Evolutionary conservation across 1,140 invertebrate species (phyloP).

Genomic region (Chlorops oryzae): DNA sequence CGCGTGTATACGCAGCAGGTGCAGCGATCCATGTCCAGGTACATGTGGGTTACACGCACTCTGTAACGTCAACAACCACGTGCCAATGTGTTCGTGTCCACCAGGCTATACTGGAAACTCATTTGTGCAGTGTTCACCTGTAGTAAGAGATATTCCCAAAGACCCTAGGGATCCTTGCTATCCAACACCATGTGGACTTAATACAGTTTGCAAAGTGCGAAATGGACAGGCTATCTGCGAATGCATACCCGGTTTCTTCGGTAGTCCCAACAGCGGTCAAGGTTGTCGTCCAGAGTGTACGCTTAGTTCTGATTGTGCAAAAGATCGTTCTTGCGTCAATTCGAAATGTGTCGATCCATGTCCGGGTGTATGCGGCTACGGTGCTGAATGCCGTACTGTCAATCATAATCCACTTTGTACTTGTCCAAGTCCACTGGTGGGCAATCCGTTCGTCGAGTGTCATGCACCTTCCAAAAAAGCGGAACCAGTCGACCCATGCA

Average conservation of each 20-base stretch:
- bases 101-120: conserved; percentile 65
- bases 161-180: conserved; percentile 57
- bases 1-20: conserved; percentile 56
- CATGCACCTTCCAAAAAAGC: conserved; percentile 27
- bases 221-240: conserved; percentile 58
- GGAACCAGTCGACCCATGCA: conserved; percentile 62
- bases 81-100: conserved; percentile 60
- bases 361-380: conserved; percentile 59
- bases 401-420: conserved; percentile 75
- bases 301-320: conserved; percentile 71
- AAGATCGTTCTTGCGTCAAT: conserved; percentile 67
- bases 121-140: conserved; percentile 52
- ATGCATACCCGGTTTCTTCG: conserved; percentile 67
- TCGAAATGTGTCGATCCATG: conserved; percentile 79
- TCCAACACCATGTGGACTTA: conserved; percentile 68
- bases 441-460: conserved; percentile 77
- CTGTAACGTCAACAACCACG: conserved; percentile 61
- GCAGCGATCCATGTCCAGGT: conserved; percentile 55
- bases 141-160: conserved; percentile 38
- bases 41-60: conserved; percentile 57
- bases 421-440: conserved; percentile 54
- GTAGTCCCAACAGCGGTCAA: conserved; percentile 70
- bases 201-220: conserved; percentile 60
- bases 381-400: conserved; percentile 57
- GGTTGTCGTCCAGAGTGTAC: conserved; percentile 72